These are phyloP conservation scores for Philopotamus ludificatus DNA, from an alignment of 1,140 invertebrate species.

Conservation along the genomic window DNA sequence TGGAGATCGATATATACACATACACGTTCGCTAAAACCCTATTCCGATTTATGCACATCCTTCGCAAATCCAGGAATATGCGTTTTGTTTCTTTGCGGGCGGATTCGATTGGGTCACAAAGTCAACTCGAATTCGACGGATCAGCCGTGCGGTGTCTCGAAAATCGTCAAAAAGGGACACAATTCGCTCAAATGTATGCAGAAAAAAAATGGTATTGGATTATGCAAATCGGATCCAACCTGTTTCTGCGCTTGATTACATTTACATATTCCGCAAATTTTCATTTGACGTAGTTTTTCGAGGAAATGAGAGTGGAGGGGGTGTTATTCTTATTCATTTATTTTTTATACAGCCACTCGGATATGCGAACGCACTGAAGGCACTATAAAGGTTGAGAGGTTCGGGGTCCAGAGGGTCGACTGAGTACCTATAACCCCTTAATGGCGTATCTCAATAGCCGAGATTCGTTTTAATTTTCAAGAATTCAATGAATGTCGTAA, in stretches of 20 bases:
- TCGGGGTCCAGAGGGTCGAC: conserved; percentile 4
- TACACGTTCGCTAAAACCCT: no score
- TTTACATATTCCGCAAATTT: conserved; percentile 27
- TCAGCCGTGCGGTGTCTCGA: no score
- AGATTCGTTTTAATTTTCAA: conserved; percentile 1
- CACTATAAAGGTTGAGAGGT: background rate
- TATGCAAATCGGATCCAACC: background rate
- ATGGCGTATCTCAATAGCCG: conserved; percentile 1
- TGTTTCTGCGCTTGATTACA: conserved; percentile 3
- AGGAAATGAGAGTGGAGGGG: no score
- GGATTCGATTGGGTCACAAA: no score
- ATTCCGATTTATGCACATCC: conserved; percentile 15
- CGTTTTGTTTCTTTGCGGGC: no score
- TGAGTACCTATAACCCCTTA: conserved; percentile 19
- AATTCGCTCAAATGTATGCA: no score
- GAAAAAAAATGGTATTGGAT: no score
- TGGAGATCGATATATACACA: conserved; percentile 4
- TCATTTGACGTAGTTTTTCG: conserved; percentile 19
- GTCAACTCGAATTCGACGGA: no score
- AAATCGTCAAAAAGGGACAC: no score
- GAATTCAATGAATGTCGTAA: background rate
- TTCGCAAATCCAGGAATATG: conserved; percentile 19
- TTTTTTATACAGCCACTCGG: conserved; percentile 11
- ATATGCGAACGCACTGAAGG: conserved; percentile 8
- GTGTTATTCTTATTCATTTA: background rate